Conservation (phyloP, 2,113 vertebrate genomes). For the Apodemus sylvaticus region DNA sequence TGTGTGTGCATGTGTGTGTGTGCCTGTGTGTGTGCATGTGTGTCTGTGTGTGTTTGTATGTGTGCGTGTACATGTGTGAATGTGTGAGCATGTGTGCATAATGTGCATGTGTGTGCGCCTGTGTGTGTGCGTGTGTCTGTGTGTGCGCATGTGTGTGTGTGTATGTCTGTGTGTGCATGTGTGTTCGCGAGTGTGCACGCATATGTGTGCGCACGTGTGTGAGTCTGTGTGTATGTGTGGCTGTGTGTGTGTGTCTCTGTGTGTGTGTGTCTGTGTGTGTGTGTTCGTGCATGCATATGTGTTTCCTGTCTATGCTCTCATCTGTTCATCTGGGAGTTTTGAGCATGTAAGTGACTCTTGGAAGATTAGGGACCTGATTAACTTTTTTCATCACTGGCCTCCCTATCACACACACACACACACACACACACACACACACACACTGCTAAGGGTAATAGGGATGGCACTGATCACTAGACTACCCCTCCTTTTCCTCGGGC, state of each 20-base stretch:
- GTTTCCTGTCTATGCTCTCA: not conserved
- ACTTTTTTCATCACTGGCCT: not conserved
- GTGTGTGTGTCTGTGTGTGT: constrained; percentile 51
- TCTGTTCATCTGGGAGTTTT: constrained; percentile 25
- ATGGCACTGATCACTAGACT: rapidly evolving
- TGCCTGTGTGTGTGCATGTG: constrained; percentile 64
- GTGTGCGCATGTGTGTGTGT: constrained; percentile 76
- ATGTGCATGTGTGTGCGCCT: too few relatives aligned
- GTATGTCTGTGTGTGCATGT: not conserved
- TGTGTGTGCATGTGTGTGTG: constrained; percentile 58
- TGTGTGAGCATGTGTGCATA: constrained; percentile 85
- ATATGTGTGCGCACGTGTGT: constrained; percentile 80
- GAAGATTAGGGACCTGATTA: constrained; percentile 40
- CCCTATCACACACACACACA: not conserved
- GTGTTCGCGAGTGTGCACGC: constrained; percentile 60
- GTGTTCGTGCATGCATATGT: constrained; percentile 61
- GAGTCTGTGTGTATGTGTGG: too few relatives aligned
- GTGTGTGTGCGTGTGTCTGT: constrained; percentile 22
- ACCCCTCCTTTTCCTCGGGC: not conserved
- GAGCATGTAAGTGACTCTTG: not conserved
- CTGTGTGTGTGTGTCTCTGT: too few relatives aligned
- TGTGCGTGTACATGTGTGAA: constrained; percentile 20
- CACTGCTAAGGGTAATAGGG: not conserved
- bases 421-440: too few relatives aligned
- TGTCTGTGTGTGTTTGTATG: constrained; percentile 36